phyloP scores from a whole-genome alignment of 2,888 invertebrate genomes.

The Kryphioiulus occultus region DNA sequence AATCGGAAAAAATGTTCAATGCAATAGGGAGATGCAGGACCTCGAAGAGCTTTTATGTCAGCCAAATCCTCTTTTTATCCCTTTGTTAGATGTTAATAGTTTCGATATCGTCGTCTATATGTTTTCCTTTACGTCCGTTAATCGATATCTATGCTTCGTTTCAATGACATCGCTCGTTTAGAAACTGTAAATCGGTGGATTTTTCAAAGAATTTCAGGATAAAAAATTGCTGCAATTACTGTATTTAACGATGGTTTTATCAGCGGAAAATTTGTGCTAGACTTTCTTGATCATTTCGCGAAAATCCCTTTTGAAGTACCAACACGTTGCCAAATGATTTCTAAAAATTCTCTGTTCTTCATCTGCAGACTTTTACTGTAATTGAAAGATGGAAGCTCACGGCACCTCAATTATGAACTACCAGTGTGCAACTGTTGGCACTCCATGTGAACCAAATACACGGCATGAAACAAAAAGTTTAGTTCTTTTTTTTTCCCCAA shows the following conservation, averaged over 20 bases:
- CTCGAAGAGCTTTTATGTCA: slow-evolving; percentile 15
- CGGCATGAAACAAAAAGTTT: too few relatives aligned
- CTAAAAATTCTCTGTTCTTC: too few relatives aligned
- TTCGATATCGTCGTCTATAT: slow-evolving; percentile 23
- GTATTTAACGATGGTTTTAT: neutral
- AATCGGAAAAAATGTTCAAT: slow-evolving; percentile 1
- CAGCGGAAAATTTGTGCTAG: neutral
- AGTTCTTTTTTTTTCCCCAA: too few relatives aligned
- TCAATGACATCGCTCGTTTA: neutral
- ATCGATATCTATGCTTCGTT: slow-evolving; percentile 9
- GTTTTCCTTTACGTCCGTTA: slow-evolving; percentile 1
- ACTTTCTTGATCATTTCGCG: neutral
- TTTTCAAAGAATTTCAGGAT: neutral
- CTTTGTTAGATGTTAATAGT: slow-evolving; percentile 6
- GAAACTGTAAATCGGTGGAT: neutral
- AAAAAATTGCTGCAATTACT: neutral
- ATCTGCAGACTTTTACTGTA: too few relatives aligned
- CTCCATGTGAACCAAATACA: too few relatives aligned
- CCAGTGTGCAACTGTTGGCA: too few relatives aligned
- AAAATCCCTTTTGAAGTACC: neutral
- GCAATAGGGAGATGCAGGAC: neutral
- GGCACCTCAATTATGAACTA: too few relatives aligned
- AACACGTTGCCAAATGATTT: neutral
- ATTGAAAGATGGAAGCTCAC: too few relatives aligned
- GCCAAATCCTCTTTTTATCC: slow-evolving; percentile 2